Evolutionary conservation across 2,888 invertebrate species (phyloP).

Genomic region (Dynastes hyllus): DNA sequence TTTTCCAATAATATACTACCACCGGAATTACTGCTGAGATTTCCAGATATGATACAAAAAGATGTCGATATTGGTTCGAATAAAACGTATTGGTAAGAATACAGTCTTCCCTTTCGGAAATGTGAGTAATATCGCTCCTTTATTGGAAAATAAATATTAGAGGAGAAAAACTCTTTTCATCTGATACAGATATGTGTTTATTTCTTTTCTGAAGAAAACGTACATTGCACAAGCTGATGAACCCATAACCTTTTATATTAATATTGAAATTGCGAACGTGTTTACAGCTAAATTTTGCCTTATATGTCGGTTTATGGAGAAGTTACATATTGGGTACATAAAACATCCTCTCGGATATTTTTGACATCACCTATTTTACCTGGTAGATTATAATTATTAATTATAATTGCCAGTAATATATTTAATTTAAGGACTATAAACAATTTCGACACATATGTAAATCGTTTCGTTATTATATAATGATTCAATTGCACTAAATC

Average conservation of each 20-base stretch:
- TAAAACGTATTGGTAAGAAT: conserved; percentile 18
- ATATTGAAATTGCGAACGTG: not conserved
- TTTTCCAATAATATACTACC: not conserved
- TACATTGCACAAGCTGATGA: conserved; percentile 25
- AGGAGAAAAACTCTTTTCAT: not conserved
- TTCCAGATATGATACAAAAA: not conserved
- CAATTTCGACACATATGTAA: too few relatives aligned
- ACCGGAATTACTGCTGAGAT: not conserved
- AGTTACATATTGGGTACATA: too few relatives aligned
- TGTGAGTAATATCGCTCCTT: conserved; percentile 22
- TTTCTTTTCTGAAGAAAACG: conserved; percentile 2
- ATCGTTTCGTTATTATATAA: too few relatives aligned
- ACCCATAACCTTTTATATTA: not conserved
- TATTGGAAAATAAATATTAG: conserved; percentile 36
- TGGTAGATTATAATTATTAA: too few relatives aligned
- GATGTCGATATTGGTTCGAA: conserved; percentile 14
- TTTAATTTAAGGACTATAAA: too few relatives aligned
- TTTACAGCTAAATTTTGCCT: not conserved
- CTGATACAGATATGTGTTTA: not conserved
- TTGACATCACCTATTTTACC: too few relatives aligned
- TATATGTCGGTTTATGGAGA: too few relatives aligned
- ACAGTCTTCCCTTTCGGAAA: conserved; percentile 15
- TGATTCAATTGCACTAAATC: too few relatives aligned
- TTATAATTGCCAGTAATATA: too few relatives aligned
- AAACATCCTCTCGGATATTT: too few relatives aligned